These are phyloP conservation scores for Epizoanthus stellaris DNA, from an alignment of 92 coral and sea anemone genomes.

Conservation along the genomic window DNA sequence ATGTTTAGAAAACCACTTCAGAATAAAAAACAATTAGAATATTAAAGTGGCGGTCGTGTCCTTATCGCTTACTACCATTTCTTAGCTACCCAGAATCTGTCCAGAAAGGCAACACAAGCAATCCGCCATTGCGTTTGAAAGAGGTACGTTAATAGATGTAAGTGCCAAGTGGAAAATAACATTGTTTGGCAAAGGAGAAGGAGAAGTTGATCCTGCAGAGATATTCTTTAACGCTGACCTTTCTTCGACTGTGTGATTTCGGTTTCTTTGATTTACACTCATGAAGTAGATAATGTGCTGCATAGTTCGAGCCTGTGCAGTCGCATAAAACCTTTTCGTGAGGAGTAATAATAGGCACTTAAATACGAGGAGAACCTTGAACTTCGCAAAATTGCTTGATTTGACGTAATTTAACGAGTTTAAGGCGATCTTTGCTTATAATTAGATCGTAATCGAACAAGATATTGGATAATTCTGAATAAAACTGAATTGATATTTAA, in stretches of 20 bases:
- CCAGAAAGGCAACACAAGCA: no score
- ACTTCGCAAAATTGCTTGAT: background rate
- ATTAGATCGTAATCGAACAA: background rate
- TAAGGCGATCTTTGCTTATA: background rate
- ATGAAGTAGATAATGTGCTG: no score
- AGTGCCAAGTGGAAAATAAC: background rate
- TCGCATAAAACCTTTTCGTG: background rate
- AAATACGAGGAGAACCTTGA: no score
- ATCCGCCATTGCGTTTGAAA: no score
- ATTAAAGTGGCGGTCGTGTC: no score
- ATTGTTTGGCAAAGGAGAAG: background rate
- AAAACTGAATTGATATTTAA: background rate
- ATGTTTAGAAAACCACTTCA: no score
- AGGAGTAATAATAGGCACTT: no score
- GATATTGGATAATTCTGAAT: background rate
- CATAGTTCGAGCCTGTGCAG: no score
- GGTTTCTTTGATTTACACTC: background rate
- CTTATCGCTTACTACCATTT: no score
- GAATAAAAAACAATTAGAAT: no score
- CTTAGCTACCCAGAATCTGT: no score
- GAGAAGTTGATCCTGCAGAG: slow-evolving; percentile 10
- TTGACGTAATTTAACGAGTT: background rate
- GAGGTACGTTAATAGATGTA: background rate
- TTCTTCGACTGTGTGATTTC: background rate
- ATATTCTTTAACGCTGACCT: background rate